Evolutionary conservation across 2,888 invertebrate genomes (phyloP).

Genomic region (Tenthredo scrophulariae): DNA sequence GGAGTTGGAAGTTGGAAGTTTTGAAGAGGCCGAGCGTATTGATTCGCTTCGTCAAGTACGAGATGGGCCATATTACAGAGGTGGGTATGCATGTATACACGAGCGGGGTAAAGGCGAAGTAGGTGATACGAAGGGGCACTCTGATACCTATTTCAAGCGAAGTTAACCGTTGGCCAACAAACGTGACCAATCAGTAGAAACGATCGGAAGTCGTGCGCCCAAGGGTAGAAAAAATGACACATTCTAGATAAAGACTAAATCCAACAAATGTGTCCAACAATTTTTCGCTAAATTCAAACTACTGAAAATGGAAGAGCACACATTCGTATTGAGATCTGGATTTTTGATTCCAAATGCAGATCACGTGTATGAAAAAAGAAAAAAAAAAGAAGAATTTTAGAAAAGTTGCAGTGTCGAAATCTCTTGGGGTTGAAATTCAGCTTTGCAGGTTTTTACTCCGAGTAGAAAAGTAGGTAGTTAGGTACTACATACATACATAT

Average conservation of each 20-base stretch:
- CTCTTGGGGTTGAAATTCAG: background rate
- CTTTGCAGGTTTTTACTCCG: background rate
- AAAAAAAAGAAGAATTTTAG: background rate
- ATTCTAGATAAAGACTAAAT: background rate
- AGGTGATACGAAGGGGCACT: slow-evolving; percentile 1
- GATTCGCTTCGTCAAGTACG: slow-evolving; percentile 45
- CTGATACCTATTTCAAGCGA: background rate
- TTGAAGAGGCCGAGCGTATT: slow-evolving; percentile 41
- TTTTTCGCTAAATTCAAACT: background rate
- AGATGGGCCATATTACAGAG: slow-evolving; percentile 1
- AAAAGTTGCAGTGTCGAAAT: background rate
- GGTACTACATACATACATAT: background rate
- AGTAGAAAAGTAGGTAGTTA: background rate
- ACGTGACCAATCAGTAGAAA: slow-evolving; percentile 9
- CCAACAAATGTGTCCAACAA: background rate
- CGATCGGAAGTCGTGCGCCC: background rate
- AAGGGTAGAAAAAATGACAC: background rate
- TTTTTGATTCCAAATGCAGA: background rate
- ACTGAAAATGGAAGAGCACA: background rate
- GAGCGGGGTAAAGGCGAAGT: background rate
- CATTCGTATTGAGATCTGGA: background rate
- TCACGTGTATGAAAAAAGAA: background rate
- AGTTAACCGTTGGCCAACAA: slow-evolving; percentile 25
- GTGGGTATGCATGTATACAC: background rate
- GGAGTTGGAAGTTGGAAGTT: slow-evolving; percentile 29